Evolutionary conservation across 2,888 invertebrate species (phyloP).

Genomic region (Drosophila barbarae): DNA sequence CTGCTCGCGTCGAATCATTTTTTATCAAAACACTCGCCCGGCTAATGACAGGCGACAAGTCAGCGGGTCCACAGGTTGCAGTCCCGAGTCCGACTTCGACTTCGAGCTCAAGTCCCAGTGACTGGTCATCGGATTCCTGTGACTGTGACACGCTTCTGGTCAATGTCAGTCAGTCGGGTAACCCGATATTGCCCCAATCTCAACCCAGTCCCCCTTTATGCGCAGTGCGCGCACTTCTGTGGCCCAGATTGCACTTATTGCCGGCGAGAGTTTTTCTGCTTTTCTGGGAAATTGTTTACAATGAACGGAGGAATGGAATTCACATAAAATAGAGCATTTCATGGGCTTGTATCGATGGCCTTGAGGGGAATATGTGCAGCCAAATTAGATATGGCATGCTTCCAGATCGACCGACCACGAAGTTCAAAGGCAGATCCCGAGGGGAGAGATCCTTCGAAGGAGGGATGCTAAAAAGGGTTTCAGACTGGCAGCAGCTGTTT

Average conservation of each 20-base stretch:
- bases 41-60: conserved; percentile 71
- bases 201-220: conserved; percentile 42
- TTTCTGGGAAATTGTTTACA: conserved; percentile 32
- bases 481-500: conserved; percentile 64
- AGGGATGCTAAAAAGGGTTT: conserved; percentile 68
- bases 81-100: conserved; percentile 3
- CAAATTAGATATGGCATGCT: conserved; percentile 56
- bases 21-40: conserved; percentile 57
- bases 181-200: conserved; percentile 17
- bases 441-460: conserved; percentile 2
- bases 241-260: conserved; percentile 54
- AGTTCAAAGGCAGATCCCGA: conserved; percentile 45
- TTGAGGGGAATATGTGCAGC: conserved; percentile 21
- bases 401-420: conserved; percentile 15
- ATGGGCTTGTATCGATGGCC: conserved; percentile 22
- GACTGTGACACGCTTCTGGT: conserved; percentile 60
- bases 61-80: conserved; percentile 46
- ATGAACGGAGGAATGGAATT: conserved; percentile 12
- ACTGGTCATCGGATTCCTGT: conserved; percentile 14
- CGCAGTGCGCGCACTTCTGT: conserved; percentile 45
- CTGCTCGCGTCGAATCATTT: conserved; percentile 52
- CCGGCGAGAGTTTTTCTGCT: conserved; percentile 23
- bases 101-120: neutral
- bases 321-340: conserved; percentile 31
- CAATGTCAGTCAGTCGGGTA: conserved; percentile 57